phyloP scores from a whole-genome alignment of 2,888 invertebrate species.

The Pemphredon lugubris region DNA sequence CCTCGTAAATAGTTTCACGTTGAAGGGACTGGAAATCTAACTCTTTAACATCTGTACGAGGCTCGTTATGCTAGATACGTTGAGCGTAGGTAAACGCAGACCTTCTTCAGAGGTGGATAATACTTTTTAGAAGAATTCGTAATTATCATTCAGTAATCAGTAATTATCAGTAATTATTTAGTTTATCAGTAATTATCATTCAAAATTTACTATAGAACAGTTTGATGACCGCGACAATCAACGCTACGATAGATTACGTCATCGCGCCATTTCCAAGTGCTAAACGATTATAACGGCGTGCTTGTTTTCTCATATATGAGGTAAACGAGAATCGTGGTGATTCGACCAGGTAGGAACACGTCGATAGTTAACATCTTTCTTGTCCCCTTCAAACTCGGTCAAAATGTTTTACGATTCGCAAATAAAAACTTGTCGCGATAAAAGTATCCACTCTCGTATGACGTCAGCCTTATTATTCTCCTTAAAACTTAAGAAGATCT shows the following conservation, averaged over 20 bases:
- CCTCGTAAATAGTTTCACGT: neutral
- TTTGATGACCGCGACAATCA: too few species aligned
- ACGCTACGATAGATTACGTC: slow-evolving; percentile 30
- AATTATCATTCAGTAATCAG: too few species aligned
- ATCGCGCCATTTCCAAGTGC: slow-evolving; percentile 16
- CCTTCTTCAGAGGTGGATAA: too few species aligned
- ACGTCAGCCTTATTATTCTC: too few species aligned
- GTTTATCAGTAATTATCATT: too few species aligned
- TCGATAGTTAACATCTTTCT: too few species aligned
- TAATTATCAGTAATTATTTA: too few species aligned
- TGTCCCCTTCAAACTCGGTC: neutral
- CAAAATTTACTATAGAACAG: too few species aligned
- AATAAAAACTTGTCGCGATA: neutral
- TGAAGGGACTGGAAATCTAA: neutral
- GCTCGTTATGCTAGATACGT: too few species aligned
- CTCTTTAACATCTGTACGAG: neutral
- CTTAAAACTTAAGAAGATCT: too few species aligned
- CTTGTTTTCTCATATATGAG: slow-evolving; percentile 47
- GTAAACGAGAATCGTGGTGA: slow-evolving; percentile 41
- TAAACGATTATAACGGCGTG: slow-evolving; percentile 43
- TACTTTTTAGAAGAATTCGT: too few species aligned
- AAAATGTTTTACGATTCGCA: neutral
- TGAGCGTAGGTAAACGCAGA: too few species aligned
- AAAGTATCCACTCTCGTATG: slow-evolving; percentile 1
- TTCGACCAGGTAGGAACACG: slow-evolving; percentile 23